A percentile compares a stretch with the other conserved stretches of the same genome.
These are phyloP conservation scores for Centrocercus urophasianus DNA, from an alignment of 2,113 vertebrate species.

Conservation along the genomic window DNA sequence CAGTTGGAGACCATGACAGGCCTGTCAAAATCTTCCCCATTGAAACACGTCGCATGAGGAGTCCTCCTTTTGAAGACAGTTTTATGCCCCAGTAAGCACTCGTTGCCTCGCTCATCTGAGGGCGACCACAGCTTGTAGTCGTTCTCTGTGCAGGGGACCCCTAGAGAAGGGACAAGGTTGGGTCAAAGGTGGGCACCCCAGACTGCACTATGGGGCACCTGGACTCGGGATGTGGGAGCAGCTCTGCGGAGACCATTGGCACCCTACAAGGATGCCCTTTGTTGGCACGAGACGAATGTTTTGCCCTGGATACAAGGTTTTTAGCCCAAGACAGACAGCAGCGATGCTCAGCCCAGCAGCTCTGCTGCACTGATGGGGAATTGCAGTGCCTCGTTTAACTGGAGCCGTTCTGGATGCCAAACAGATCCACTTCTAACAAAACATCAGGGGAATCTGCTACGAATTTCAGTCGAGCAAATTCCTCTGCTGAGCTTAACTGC, in stretches of 20 bases:
- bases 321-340: background rate
- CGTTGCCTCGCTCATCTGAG: constrained; percentile 93
- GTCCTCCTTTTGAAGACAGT: constrained; percentile 92
- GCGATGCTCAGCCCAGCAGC: background rate
- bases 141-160: constrained; percentile 91
- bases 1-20: constrained; percentile 93
- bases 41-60: constrained; percentile 94
- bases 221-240: background rate
- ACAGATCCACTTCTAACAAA: constrained; percentile 1
- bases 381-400: background rate
- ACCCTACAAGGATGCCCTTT: background rate
- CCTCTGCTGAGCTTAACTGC: constrained; percentile 56
- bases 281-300: fast-evolving
- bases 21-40: constrained; percentile 95
- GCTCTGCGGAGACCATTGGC: fast-evolving
- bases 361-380: background rate
- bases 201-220: background rate
- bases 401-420: constrained; percentile 41
- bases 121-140: constrained; percentile 99
- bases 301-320: fast-evolving
- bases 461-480: constrained; percentile 56
- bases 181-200: background rate
- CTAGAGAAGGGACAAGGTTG: constrained; percentile 66
- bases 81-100: constrained; percentile 92
- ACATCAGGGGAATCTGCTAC: background rate